phyloP scores from a whole-genome alignment of 2,113 vertebrate genomes.

The Coptodon rendalli region DNA sequence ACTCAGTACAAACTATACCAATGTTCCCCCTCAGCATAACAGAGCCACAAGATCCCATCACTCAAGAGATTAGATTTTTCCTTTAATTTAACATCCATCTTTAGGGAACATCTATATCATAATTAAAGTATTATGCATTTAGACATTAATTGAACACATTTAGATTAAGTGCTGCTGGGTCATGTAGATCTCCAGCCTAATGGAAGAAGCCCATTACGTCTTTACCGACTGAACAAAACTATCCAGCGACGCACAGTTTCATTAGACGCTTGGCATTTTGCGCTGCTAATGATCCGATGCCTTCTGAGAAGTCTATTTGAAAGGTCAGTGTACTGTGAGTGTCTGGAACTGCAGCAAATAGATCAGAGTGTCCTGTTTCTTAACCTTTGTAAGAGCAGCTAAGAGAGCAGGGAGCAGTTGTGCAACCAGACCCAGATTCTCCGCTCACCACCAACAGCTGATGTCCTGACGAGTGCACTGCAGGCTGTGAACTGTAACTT shows the following conservation, averaged over 20 bases:
- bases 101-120: neutral
- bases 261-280: neutral
- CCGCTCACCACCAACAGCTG: slow-evolving; percentile 14
- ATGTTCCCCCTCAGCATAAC: neutral
- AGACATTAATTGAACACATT: neutral
- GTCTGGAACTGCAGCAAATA: slow-evolving; percentile 6
- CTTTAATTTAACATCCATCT: neutral
- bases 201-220: neutral
- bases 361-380: slow-evolving; percentile 45
- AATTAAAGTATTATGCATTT: neutral
- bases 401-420: neutral
- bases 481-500: neutral
- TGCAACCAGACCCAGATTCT: slow-evolving; percentile 24
- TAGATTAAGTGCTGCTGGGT: neutral
- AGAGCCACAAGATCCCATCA: neutral
- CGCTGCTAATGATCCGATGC: neutral
- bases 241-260: neutral
- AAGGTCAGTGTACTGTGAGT: slow-evolving; percentile 41
- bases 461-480: neutral
- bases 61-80: neutral
- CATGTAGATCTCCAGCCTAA: neutral
- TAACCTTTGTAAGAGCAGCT: slow-evolving; percentile 46
- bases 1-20: neutral
- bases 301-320: slow-evolving; percentile 5
- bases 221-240: neutral